These are phyloP conservation scores for Mionectes macconnelli DNA, from an alignment of 2,113 vertebrate genomes.

Conservation along the genomic window DNA sequence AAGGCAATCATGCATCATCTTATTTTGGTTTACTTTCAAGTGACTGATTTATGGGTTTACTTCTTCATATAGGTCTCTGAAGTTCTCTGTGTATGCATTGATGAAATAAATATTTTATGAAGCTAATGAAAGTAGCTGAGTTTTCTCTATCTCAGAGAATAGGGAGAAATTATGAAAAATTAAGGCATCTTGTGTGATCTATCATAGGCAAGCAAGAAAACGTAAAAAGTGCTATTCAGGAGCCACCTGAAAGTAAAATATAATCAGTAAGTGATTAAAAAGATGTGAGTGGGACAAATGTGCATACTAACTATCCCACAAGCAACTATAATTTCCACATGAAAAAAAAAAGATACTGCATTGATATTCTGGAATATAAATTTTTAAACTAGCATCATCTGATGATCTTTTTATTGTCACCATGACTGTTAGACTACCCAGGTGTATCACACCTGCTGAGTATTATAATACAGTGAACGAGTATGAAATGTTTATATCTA, in stretches of 20 bases:
- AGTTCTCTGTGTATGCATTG: not conserved
- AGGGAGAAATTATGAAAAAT: not conserved
- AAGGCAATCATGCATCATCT: not conserved
- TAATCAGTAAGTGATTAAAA: not conserved
- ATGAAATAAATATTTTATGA: slow-evolving; percentile 6
- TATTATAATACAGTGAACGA: not conserved
- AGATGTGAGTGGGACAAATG: not conserved
- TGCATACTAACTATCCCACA: not conserved
- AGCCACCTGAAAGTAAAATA: not conserved
- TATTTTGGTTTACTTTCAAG: not conserved
- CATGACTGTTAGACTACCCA: not conserved
- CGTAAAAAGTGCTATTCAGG: not conserved
- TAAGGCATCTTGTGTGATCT: not conserved
- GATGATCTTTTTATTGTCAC: not conserved
- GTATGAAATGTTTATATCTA: not conserved
- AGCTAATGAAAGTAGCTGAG: not conserved
- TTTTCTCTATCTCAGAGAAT: not conserved
- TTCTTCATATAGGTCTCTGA: not conserved
- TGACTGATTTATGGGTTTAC: not conserved
- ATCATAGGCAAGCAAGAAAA: not conserved
- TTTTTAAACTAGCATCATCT: not conserved
- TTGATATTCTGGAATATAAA: not conserved
- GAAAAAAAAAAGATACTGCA: not conserved
- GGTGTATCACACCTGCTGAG: not conserved
- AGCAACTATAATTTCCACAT: not conserved